phyloP scores from a whole-genome alignment of 1,140 invertebrate species.

The Leptestheria dahalacensis region DNA sequence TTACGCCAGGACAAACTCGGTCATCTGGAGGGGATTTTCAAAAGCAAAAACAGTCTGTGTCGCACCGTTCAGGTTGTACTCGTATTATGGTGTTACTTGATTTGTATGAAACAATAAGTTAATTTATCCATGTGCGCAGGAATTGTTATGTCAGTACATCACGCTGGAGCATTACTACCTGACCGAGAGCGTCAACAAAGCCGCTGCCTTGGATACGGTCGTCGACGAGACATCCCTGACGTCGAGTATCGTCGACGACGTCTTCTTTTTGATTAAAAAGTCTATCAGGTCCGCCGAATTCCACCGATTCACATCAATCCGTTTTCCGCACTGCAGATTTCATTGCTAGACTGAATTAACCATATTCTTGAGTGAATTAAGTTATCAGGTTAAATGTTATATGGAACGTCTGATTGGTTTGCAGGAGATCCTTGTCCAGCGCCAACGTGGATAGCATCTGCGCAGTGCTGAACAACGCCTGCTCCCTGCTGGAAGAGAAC shows the following conservation, averaged over 20 bases:
- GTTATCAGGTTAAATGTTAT: too few relatives aligned
- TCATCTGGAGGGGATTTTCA: conserved; percentile 51
- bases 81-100: too few relatives aligned
- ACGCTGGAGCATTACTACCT: conserved; percentile 90
- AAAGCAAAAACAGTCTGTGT: conserved; percentile 54
- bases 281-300: conserved; percentile 88
- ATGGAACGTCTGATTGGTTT: conserved; percentile 7
- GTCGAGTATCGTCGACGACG: conserved; percentile 91
- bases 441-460: conserved; percentile 89
- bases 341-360: too few relatives aligned
- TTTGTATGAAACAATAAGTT: too few relatives aligned
- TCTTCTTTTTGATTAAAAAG: conserved; percentile 95
- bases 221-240: conserved; percentile 45
- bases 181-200: conserved; percentile 88
- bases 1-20: conserved; percentile 36
- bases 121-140: too few relatives aligned
- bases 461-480: conserved; percentile 89
- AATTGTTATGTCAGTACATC: conserved; percentile 77
- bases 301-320: too few relatives aligned
- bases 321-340: too few relatives aligned
- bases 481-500: conserved; percentile 70
- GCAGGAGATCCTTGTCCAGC: conserved; percentile 69
- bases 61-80: conserved; percentile 44
- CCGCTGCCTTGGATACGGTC: conserved; percentile 67
- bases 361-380: too few relatives aligned